A percentile compares a stretch with the other conserved stretches of the same genome.
Evolutionary conservation across 1,140 invertebrate genomes (phyloP).

Genomic region (Chironomus striatipennis): DNA sequence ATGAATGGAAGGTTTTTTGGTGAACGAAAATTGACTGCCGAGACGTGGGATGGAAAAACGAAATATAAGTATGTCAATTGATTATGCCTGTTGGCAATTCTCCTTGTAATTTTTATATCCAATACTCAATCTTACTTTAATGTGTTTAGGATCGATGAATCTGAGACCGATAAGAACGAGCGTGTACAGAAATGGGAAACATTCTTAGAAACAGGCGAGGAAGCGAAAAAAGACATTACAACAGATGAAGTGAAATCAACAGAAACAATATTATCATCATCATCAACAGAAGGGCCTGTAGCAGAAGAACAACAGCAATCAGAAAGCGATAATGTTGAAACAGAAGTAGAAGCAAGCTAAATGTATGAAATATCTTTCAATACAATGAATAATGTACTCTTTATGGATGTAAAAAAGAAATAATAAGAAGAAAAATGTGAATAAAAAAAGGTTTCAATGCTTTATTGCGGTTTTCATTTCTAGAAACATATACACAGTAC

Average conservation of each 20-base stretch:
- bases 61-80: conserved; percentile 65
- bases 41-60: conserved; percentile 91
- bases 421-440: too few relatives aligned
- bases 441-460: too few relatives aligned
- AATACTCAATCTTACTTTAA: neutral
- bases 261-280: conserved; percentile 26
- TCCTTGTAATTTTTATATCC: conserved; percentile 5
- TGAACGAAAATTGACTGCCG: conserved; percentile 71
- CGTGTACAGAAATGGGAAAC: conserved; percentile 82
- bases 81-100: neutral
- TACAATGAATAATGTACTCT: too few relatives aligned
- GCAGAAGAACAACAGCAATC: neutral
- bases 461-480: too few relatives aligned
- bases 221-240: conserved; percentile 27
- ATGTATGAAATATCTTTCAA: neutral
- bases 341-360: neutral
- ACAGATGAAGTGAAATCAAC: neutral
- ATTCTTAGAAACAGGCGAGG: conserved; percentile 56
- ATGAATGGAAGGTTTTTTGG: conserved; percentile 91
- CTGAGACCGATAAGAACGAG: conserved; percentile 75
- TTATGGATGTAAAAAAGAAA: too few relatives aligned
- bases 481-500: too few relatives aligned
- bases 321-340: neutral
- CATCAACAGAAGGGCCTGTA: neutral
- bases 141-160: conserved; percentile 65